Evolutionary conservation across 53 echinoderm and acorn worm species (phyloP), one percentile per base, ranked within the genome.

Genomic region (Paelopatides confundens): DNA sequence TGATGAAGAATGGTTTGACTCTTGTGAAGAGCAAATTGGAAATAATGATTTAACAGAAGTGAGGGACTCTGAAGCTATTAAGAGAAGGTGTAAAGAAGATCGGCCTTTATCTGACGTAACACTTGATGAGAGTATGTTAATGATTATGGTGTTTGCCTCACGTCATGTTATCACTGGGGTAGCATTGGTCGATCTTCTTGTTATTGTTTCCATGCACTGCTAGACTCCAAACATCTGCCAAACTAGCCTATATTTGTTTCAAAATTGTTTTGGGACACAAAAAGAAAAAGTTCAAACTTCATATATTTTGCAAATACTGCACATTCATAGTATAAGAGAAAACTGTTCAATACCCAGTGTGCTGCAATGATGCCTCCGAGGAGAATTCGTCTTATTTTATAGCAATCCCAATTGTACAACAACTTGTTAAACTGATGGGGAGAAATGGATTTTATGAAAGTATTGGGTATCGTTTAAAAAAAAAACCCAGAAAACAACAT

Each of bases 191-290:
- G 24, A 64, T 29, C 64, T 64, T 29, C n/a, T 64, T 8, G 21
- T n/a, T 9, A 8, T 64, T 23, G 30, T 64, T 8, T 64, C 64
- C 12, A 13, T 64, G 7, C n/a, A n/a, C n/a, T n/a, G n/a, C n/a
- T n/a, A n/a, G n/a, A n/a, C n/a, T n/a, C n/a, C n/a, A n/a, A n/a
- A n/a, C n/a, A n/a, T n/a, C n/a, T n/a, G n/a, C n/a, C n/a, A n/a
- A n/a, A n/a, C n/a, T n/a, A n/a, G n/a, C 64, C 64, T 64, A 8
- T 64, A 64, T 64, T 29, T 64, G 13, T 70, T 70, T 70, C 21
- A 21, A 10, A 24, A 70, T 29, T 36, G 31, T 36, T 70, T 70
- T 70, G 6, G 11, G 31, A 30, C 26, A 18, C 21, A n/a, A 29
- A 21, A 29, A 24, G 33, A 32, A 11, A 12, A 30, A 30, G 9